Evolutionary conservation across 2,888 invertebrate genomes (phyloP).

Genomic region (Lithosia quadra): DNA sequence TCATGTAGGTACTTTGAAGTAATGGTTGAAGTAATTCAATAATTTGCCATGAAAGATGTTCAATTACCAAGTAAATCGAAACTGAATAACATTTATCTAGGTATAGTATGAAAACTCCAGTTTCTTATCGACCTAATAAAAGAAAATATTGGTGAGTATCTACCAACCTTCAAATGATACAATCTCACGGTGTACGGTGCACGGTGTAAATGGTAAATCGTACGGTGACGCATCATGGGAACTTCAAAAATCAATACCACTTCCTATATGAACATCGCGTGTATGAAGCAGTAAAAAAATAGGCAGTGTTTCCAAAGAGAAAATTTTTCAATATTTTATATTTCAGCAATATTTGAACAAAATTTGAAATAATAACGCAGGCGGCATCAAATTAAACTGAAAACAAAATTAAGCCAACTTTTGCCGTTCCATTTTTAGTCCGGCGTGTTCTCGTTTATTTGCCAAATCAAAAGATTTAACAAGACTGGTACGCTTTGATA

Average conservation of each 20-base stretch:
- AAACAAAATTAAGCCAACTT: constrained; percentile 5
- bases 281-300: neutral
- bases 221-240: constrained; percentile 59
- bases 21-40: no score
- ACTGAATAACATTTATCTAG: neutral
- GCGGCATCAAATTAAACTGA: neutral
- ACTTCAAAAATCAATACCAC: constrained; percentile 63
- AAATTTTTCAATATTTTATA: neutral
- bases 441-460: neutral
- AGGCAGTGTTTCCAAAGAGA: neutral
- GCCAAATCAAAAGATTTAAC: neutral
- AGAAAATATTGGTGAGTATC: constrained; percentile 56
- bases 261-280: neutral
- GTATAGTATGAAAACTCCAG: neutral
- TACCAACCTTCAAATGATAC: constrained; percentile 57
- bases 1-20: no score
- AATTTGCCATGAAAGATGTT: no score
- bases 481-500: neutral
- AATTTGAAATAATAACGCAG: neutral
- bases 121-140: constrained; percentile 43
- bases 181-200: no score
- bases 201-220: no score
- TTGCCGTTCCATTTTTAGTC: neutral
- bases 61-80: neutral
- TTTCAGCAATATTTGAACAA: neutral